These are phyloP conservation scores for Holcopasites calliopsidis DNA, from an alignment of 1,140 invertebrate genomes.

Conservation along the genomic window DNA sequence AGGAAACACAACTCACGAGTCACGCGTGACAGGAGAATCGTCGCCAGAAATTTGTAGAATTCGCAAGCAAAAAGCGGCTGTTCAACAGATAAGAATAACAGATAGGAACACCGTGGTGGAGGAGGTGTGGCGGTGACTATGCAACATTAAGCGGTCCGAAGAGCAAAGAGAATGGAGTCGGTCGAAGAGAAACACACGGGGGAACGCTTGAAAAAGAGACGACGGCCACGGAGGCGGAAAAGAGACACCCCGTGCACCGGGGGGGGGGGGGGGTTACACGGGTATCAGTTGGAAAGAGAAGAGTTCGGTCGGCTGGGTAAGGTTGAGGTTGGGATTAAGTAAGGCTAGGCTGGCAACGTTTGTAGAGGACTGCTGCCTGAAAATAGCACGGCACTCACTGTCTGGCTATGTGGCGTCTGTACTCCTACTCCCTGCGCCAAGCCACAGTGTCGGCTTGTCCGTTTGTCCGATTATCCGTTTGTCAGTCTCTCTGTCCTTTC, in stretches of 20 bases:
- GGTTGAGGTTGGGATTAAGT: slow-evolving; percentile 62
- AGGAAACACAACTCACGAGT: not conserved
- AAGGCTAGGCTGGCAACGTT: slow-evolving; percentile 53
- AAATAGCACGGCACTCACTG: slow-evolving; percentile 74
- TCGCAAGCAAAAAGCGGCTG: not conserved
- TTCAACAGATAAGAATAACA: slow-evolving; percentile 9
- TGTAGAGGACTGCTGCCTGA: slow-evolving; percentile 58
- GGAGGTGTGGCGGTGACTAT: not conserved
- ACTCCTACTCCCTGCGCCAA: slow-evolving; percentile 49
- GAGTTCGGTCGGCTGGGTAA: slow-evolving; percentile 37
- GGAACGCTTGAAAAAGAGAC: not conserved
- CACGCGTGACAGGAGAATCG: not conserved
- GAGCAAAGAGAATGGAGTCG: not conserved
- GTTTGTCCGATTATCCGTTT: slow-evolving; percentile 53
- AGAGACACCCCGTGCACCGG: too few relatives aligned
- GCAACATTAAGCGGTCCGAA: slow-evolving; percentile 12
- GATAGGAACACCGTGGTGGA: not conserved
- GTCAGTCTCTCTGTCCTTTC: slow-evolving; percentile 45
- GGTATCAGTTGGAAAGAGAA: not conserved
- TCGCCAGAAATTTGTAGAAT: not conserved
- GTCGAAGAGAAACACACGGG: not conserved
- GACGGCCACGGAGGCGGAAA: too few relatives aligned
- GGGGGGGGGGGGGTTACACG: not conserved
- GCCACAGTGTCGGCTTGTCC: slow-evolving; percentile 22
- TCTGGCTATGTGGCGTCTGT: slow-evolving; percentile 74